Evolutionary conservation across 2,113 vertebrate species (phyloP).

Genomic region (Galemys pyrenaicus): DNA sequence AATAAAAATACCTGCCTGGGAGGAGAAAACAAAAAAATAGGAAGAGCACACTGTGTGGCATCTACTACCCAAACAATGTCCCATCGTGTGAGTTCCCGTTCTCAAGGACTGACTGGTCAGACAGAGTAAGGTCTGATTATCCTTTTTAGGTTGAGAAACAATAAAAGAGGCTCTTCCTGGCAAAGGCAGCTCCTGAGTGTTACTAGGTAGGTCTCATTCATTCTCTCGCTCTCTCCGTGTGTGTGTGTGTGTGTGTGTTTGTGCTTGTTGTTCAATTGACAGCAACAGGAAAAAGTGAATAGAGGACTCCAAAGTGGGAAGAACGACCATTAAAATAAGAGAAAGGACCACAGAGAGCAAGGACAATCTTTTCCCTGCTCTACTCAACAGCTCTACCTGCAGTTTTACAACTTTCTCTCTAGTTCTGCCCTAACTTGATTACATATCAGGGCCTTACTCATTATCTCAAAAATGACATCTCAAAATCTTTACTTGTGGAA

Average conservation of each 20-base stretch:
- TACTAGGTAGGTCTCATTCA: no score
- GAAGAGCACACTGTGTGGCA: neutral
- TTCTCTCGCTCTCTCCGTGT: neutral
- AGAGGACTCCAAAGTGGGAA: neutral
- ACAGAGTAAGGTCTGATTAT: neutral
- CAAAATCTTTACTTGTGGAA: constrained; percentile 53
- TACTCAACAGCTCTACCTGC: neutral
- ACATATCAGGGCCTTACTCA: constrained; percentile 17
- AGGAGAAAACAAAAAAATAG: neutral
- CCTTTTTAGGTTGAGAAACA: neutral
- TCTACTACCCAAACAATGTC: neutral
- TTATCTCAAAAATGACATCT: constrained; percentile 52
- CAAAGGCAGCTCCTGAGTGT: neutral
- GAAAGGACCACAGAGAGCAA: no score
- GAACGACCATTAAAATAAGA: neutral
- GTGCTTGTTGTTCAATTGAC: neutral
- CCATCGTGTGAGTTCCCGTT: neutral
- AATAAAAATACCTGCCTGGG: neutral
- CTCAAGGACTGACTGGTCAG: neutral
- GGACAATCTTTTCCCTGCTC: neutral
- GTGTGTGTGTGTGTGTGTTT: neutral
- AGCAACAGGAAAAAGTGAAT: neutral
- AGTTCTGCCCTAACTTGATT: constrained; percentile 59
- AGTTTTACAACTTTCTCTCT: neutral
- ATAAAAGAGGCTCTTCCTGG: neutral